A percentile compares a stretch with the other conserved stretches of the same genome.
These are phyloP conservation scores for Brachypodius melanocephalos DNA, from an alignment of 2,113 vertebrate genomes.

Conservation along the genomic window DNA sequence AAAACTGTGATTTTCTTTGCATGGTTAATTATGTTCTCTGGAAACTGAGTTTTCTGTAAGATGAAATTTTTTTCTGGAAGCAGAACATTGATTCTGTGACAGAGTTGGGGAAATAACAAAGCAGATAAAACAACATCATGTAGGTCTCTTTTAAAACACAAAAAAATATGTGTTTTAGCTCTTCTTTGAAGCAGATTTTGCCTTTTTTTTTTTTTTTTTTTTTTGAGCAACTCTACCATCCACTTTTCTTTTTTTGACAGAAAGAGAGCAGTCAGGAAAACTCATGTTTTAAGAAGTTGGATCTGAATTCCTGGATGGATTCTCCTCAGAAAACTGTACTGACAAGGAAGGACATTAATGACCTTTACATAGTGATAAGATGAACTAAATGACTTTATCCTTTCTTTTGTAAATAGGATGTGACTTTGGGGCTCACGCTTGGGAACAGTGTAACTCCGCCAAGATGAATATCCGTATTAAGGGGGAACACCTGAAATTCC, in stretches of 20 bases:
- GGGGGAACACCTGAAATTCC: not conserved
- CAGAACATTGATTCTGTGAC: not conserved
- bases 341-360: not conserved
- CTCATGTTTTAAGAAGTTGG: not conserved
- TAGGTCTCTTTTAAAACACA: not conserved
- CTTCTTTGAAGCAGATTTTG: rapidly evolving
- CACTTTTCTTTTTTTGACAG: not conserved
- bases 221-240: not conserved
- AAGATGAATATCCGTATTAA: not conserved
- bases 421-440: not conserved
- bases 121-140: not conserved
- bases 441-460: not conserved
- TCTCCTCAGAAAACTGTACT: not conserved
- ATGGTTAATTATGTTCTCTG: not conserved
- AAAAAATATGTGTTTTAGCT: not conserved
- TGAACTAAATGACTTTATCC: not conserved
- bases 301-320: not conserved
- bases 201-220: not conserved
- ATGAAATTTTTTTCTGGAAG: not conserved
- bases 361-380: not conserved
- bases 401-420: not conserved
- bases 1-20: not conserved
- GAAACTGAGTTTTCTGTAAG: not conserved
- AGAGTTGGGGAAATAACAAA: not conserved
- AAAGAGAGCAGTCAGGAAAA: not conserved